Conservation (phyloP, 2,888 invertebrate genomes). For the Corbicula japonica region DNA sequence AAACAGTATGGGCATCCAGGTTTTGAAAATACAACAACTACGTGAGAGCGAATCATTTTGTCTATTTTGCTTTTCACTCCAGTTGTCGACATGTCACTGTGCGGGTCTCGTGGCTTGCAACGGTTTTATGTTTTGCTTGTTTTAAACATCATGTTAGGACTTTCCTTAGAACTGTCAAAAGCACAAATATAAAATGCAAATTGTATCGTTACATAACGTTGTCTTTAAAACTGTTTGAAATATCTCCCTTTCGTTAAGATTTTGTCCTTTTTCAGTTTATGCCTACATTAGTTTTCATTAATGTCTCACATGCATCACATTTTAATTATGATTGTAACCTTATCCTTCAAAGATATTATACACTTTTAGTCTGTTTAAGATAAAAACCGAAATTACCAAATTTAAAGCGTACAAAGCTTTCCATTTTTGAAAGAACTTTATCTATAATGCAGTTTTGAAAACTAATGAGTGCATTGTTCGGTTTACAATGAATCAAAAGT, state of each 20-base stretch:
- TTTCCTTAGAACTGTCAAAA: too few relatives aligned
- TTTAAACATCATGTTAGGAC: too few relatives aligned
- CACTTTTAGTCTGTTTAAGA: not conserved
- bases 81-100: not conserved
- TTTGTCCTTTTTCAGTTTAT: too few relatives aligned
- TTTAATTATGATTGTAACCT: not conserved
- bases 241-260: too few relatives aligned
- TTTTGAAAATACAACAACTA: conserved; percentile 5
- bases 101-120: not conserved
- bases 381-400: not conserved
- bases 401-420: too few relatives aligned
- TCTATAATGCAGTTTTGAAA: not conserved
- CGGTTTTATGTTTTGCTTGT: too few relatives aligned
- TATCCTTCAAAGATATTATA: not conserved
- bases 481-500: conserved; percentile 1
- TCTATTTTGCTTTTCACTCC: conserved; percentile 18
- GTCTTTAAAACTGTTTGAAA: too few relatives aligned
- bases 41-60: not conserved
- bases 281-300: too few relatives aligned
- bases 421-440: too few relatives aligned
- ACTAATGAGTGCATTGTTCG: conserved; percentile 6
- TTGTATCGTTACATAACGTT: too few relatives aligned
- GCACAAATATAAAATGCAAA: too few relatives aligned
- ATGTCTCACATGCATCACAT: not conserved
- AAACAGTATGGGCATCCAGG: conserved; percentile 23